Percentiles rank a stretch among this genome's conserved stretches.
Conservation (phyloP, 2,888 invertebrate species). For the Agelastica alni region DNA sequence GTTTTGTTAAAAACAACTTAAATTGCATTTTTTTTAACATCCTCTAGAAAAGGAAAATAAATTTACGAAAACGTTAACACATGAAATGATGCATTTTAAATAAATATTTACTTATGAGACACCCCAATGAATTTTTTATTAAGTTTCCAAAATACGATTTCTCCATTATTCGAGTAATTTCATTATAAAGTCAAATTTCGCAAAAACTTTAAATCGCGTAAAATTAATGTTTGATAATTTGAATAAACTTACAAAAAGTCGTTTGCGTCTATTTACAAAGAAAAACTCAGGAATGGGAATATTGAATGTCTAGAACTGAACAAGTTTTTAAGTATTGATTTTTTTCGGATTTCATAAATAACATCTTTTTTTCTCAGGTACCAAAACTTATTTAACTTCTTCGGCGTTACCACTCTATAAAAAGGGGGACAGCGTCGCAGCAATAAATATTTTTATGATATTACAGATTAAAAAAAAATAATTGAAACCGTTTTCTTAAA, state of each 20-base stretch:
- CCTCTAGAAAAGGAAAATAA: too few species aligned
- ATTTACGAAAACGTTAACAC: too few species aligned
- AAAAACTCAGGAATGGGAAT: slow-evolving; percentile 23
- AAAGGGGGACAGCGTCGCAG: too few species aligned
- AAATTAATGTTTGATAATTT: slow-evolving; percentile 17
- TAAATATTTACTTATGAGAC: too few species aligned
- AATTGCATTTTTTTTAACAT: too few species aligned
- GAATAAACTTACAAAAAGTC: slow-evolving; percentile 18
- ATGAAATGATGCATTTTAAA: too few species aligned
- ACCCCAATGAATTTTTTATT: slow-evolving; percentile 3
- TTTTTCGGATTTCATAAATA: slow-evolving; percentile 8
- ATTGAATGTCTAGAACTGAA: slow-evolving; percentile 20
- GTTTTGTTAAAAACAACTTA: too few species aligned
- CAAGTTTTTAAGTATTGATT: slow-evolving; percentile 22
- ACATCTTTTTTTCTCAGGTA: slow-evolving; percentile 8
- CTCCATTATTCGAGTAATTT: slow-evolving; percentile 6
- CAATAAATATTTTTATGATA: too few species aligned
- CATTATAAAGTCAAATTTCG: slow-evolving; percentile 20
- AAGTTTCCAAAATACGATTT: slow-evolving; percentile 1
- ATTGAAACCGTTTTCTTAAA: too few species aligned
- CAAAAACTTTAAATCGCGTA: slow-evolving; percentile 16
- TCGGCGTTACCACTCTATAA: too few species aligned
- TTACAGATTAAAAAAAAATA: too few species aligned
- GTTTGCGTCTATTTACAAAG: slow-evolving; percentile 16
- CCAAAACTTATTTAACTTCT: slow-evolving; percentile 2